Evolutionary conservation across 2,113 vertebrate genomes (phyloP).

Genomic region (Carollia perspicillata): DNA sequence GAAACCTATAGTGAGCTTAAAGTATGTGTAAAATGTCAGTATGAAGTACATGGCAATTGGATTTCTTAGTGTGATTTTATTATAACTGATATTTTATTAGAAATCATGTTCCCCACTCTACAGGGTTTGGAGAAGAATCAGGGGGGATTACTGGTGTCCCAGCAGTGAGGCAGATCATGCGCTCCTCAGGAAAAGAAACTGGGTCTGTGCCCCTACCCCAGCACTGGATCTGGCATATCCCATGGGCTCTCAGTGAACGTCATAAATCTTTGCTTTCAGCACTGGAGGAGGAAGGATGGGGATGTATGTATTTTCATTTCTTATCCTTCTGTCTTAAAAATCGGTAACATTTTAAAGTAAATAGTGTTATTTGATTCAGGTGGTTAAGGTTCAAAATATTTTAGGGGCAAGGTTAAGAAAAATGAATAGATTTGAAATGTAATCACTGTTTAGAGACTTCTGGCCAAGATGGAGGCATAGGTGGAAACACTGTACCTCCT

Average conservation of each 20-base stretch:
- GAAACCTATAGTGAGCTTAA: background rate
- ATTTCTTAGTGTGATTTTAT: constrained; percentile 23
- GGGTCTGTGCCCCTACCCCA: background rate
- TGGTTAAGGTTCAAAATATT: constrained; percentile 3
- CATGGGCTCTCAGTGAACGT: background rate
- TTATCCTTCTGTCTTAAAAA: background rate
- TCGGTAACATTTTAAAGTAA: background rate
- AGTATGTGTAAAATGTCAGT: background rate
- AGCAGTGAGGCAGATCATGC: background rate
- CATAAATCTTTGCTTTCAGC: background rate
- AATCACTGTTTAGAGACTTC: background rate
- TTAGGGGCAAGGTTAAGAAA: background rate
- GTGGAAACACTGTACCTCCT: no score
- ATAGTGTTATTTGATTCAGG: background rate
- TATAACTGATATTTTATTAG: background rate
- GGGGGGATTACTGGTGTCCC: background rate
- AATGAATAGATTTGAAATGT: background rate
- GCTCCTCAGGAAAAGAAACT: background rate
- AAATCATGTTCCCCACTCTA: background rate
- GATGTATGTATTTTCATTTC: background rate
- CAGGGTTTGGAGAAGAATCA: background rate
- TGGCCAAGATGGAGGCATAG: no score
- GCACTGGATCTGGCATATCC: background rate
- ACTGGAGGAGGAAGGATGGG: background rate
- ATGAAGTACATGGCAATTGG: background rate